Base-by-base conservation (phyloP, 2,113 vertebrate genomes). In the Coryphaenoides rupestris region DNA sequence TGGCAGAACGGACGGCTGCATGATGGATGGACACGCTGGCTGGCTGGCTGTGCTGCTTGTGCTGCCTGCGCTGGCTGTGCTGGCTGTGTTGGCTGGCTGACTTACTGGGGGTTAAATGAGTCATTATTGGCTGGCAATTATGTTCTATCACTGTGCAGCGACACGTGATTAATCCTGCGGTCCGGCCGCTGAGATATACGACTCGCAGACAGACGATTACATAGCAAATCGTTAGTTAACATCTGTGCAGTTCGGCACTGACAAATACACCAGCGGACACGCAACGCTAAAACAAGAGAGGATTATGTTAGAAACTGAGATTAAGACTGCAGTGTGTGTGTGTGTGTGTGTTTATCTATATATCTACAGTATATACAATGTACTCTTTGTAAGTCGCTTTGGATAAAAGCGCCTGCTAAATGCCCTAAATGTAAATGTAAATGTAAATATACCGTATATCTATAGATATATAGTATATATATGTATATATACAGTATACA, bases 151-250 rank as follows among this genome's bases (percentile, higher is more conserved):
- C 61, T 56, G 63, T 70, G 71, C 78, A 69, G 75, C 33, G 14
- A 15, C 3, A 22, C 19, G 5, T 50, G n/a, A 81, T 72, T 78
- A 71, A 81, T 78, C 72, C 65, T 21, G 77, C 59, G 12, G 33
- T 68, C 73, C 40, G 60, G 55, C 57, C 0, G 0, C 22, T 76
- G 73, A 40, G 54, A 82, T 80, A 82, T 80, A 69, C 76, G 74
- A 40, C 56, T 64, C 78, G 76, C 50, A 72, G 76, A 76, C 66
- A 73, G 80, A 63, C 67, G 26, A n/a, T 62, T 78, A 74, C 46
- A 70, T 70, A 76, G 64, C 69, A 81, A 79, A 60, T 69, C 24
- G 77, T 78, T 60, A 58, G 68, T 75, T 77, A 80, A 78, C 81
- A 81, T 79, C 72, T 80, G 72, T 66, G 62, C 66, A 68, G 65